phyloP scores from a whole-genome alignment of 35 echinoderm and acorn worm genomes.

The Diadema setosum region DNA sequence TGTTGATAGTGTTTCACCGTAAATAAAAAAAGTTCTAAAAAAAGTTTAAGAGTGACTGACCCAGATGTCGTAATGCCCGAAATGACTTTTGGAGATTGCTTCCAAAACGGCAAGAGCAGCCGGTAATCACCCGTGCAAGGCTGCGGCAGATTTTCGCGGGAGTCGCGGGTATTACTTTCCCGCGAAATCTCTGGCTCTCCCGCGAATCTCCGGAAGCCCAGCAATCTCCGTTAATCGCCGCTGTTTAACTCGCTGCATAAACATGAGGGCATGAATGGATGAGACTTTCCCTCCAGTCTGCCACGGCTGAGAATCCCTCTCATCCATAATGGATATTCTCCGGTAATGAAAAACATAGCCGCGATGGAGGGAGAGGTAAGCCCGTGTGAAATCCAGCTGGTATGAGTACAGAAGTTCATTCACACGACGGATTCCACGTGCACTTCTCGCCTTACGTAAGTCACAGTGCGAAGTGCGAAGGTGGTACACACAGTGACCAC shows the following conservation, averaged over 20 bases:
- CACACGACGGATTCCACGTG: too few relatives aligned
- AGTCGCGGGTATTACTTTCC: not conserved
- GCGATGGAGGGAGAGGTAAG: not conserved
- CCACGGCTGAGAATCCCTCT: not conserved
- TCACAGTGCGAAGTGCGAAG: not conserved
- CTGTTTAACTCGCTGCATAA: constrained; percentile 5
- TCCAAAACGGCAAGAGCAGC: not conserved
- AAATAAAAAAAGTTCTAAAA: too few relatives aligned
- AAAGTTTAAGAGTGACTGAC: not conserved
- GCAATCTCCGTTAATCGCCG: not conserved
- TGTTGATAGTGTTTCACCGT: too few relatives aligned
- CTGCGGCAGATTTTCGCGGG: not conserved
- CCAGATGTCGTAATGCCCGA: not conserved
- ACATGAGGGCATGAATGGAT: not conserved
- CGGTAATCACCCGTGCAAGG: not conserved
- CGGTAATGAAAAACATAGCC: not conserved
- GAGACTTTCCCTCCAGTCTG: not conserved
- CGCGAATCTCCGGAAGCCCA: not conserved
- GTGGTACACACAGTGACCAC: too few relatives aligned
- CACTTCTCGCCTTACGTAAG: not conserved
- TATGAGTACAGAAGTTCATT: not conserved
- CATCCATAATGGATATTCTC: not conserved
- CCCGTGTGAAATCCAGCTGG: not conserved
- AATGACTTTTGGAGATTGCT: not conserved
- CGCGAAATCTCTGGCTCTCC: not conserved